Evolutionary conservation across 2,888 invertebrate genomes (phyloP).

Genomic region (Ethmia dodecea): DNA sequence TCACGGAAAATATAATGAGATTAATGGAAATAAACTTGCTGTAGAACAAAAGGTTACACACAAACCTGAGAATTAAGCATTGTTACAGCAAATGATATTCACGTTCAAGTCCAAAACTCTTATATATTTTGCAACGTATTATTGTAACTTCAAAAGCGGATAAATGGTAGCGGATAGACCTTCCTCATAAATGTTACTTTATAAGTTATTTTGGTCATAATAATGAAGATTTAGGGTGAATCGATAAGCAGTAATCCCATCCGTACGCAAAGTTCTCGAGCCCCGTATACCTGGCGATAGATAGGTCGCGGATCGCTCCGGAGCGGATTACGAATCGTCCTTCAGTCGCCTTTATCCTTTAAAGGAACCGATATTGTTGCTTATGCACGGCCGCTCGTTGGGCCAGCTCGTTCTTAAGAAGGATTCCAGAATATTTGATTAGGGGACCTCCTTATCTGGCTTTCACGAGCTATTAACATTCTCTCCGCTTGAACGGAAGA

Average conservation of each 20-base stretch:
- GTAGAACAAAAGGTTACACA: no score
- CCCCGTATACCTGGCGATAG: conserved; percentile 15
- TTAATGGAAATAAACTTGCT: no score
- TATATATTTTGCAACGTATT: no score
- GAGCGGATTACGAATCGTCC: conserved; percentile 58
- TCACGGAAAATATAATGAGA: no score
- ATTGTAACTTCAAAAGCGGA: no score
- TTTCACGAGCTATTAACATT: conserved; percentile 59
- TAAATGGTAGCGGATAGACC: no score
- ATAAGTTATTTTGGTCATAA: no score
- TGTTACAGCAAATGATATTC: no score
- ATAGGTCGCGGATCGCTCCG: conserved; percentile 41
- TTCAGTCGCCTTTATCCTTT: conserved; percentile 60
- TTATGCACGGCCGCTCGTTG: conserved; percentile 53
- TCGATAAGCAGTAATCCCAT: neutral
- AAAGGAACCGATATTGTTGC: conserved; percentile 65
- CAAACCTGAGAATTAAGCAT: no score
- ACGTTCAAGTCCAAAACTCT: no score
- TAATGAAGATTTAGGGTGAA: no score
- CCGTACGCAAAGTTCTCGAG: conserved; percentile 2
- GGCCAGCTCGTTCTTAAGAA: conserved; percentile 51
- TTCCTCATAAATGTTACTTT: no score
- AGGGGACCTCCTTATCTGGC: conserved; percentile 59
- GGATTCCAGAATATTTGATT: conserved; percentile 69
- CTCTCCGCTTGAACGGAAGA: conserved; percentile 35